Percentiles rank a stretch among this genome's conserved stretches.
Evolutionary conservation across 2,797 vertebrate genomes (phyloP).

Genomic region (Anisognathus igniventris): DNA sequence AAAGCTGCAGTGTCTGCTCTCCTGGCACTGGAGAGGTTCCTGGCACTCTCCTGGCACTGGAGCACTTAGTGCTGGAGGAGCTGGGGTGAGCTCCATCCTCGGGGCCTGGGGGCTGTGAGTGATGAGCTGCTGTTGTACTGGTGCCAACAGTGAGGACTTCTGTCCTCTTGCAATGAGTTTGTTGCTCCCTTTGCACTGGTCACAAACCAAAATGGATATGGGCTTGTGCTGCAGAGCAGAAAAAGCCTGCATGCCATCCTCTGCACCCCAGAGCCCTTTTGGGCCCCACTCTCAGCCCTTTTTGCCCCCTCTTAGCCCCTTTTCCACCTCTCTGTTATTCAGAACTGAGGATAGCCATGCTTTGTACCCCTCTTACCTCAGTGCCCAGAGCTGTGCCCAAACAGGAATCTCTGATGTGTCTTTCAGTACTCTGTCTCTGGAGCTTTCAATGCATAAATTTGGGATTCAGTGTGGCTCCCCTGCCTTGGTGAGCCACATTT

Average conservation of each 20-base stretch:
- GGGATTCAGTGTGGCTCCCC: background rate
- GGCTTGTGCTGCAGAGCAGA: background rate
- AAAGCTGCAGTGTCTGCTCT: background rate
- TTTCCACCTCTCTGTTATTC: background rate
- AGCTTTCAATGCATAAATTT: background rate
- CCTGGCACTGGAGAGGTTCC: background rate
- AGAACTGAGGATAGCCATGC: background rate
- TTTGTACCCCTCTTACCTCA: background rate
- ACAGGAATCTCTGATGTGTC: background rate
- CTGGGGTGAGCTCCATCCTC: background rate
- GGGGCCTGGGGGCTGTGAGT: rapidly evolving
- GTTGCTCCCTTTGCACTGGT: background rate
- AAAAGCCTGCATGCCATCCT: background rate
- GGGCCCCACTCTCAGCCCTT: background rate
- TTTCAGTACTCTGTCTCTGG: background rate
- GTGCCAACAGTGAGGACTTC: background rate
- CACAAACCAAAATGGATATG: background rate
- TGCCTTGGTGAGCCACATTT: rapidly evolving
- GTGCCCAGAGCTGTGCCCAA: background rate
- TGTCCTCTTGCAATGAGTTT: background rate
- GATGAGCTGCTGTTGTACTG: background rate
- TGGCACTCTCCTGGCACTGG: background rate
- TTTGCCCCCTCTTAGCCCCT: background rate
- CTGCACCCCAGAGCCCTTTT: background rate
- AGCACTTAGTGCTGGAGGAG: rapidly evolving